Evolutionary conservation across 2,113 vertebrate genomes (phyloP).

Genomic region (Hippocampus barbouri): DNA sequence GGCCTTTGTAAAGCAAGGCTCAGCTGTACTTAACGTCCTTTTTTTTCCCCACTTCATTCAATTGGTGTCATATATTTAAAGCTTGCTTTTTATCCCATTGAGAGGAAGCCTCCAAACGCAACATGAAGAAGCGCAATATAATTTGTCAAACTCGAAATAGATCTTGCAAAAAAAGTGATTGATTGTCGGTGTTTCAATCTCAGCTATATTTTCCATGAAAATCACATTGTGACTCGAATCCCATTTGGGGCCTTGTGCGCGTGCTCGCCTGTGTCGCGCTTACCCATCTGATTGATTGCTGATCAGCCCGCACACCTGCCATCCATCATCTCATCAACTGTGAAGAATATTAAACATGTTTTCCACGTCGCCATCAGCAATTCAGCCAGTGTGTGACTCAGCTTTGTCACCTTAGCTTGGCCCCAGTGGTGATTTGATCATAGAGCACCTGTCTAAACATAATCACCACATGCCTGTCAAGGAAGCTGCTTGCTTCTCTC

Average conservation of each 20-base stretch:
- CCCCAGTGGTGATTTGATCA: background rate
- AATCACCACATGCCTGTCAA: background rate
- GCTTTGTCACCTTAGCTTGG: background rate
- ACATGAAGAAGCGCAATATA: too few relatives aligned
- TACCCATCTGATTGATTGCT: background rate
- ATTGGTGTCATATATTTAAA: too few relatives aligned
- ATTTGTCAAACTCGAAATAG: background rate
- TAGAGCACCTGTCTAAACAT: background rate
- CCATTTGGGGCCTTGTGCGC: background rate
- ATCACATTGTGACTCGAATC: background rate
- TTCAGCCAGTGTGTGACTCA: background rate
- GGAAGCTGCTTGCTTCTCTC: background rate
- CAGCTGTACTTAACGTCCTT: too few relatives aligned
- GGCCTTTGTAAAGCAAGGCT: too few relatives aligned
- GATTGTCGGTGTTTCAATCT: background rate
- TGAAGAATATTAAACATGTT: background rate
- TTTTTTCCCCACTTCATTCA: too few relatives aligned
- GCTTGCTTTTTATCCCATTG: too few relatives aligned
- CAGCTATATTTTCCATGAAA: background rate
- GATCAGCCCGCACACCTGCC: slow-evolving; percentile 2
- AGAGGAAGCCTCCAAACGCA: too few relatives aligned
- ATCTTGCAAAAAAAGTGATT: background rate
- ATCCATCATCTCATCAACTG: slow-evolving; percentile 5
- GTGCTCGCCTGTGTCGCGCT: background rate
- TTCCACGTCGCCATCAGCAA: background rate